A percentile compares a stretch with the other conserved stretches of the same genome.
Evolutionary conservation across 2,888 invertebrate genomes (phyloP).

Genomic region (Cosmorhoe ocellata): DNA sequence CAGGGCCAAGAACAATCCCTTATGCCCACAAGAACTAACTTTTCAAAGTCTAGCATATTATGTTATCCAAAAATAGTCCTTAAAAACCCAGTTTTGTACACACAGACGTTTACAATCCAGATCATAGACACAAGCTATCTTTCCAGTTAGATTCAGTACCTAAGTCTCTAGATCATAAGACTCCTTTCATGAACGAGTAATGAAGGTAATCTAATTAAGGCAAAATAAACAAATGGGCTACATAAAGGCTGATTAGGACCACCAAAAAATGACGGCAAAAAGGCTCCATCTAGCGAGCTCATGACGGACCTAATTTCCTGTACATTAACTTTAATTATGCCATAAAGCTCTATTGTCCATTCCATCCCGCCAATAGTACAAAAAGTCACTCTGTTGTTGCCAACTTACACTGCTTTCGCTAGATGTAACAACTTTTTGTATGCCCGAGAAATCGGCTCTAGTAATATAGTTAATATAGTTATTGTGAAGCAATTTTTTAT

Average conservation of each 20-base stretch:
- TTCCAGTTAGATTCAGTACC: too few relatives aligned
- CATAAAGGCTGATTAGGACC: conserved; percentile 26
- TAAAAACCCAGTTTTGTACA: too few relatives aligned
- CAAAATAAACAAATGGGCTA: conserved; percentile 22
- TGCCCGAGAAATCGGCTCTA: background rate
- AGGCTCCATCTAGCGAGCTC: conserved; percentile 19
- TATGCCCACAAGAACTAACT: too few relatives aligned
- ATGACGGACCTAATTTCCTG: conserved; percentile 39
- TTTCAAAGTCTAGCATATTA: too few relatives aligned
- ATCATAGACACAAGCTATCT: too few relatives aligned
- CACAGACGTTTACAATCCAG: too few relatives aligned
- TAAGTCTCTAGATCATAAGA: too few relatives aligned
- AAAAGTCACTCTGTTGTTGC: conserved; percentile 27
- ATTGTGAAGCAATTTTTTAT: too few relatives aligned
- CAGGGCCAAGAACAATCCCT: too few relatives aligned
- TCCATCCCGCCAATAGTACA: conserved; percentile 33
- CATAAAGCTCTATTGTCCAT: conserved; percentile 38
- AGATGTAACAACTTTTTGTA: conserved; percentile 8
- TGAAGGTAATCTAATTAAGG: conserved; percentile 20
- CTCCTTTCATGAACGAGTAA: conserved; percentile 6
- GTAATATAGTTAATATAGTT: too few relatives aligned
- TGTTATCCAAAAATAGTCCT: too few relatives aligned
- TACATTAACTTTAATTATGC: conserved; percentile 40
- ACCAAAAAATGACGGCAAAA: conserved; percentile 22
- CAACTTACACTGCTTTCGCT: conserved; percentile 7